Conservation (phyloP, 2,888 invertebrate genomes). For the Venusia cambrica region DNA sequence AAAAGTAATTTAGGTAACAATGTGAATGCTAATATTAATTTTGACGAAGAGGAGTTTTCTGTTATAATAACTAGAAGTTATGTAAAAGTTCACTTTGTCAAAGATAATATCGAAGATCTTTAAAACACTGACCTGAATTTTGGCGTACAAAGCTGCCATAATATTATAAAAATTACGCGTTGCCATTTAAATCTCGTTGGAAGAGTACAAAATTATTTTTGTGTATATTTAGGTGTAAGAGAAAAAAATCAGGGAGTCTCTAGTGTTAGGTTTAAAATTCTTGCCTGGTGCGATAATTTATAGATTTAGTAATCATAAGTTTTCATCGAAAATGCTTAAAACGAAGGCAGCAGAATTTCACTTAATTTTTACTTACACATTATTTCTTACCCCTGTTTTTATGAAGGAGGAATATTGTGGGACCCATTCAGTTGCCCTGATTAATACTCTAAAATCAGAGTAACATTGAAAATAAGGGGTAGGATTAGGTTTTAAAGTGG, state of each 20-base stretch:
- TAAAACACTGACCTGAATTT: constrained; percentile 26
- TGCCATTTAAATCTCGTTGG: constrained; percentile 76
- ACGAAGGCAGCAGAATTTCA: constrained; percentile 33
- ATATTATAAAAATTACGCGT: constrained; percentile 51
- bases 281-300: constrained; percentile 69
- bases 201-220: constrained; percentile 81
- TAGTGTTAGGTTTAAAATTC: constrained; percentile 70
- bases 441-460: no score
- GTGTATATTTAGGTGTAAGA: constrained; percentile 76
- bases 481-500: constrained; percentile 50
- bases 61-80: constrained; percentile 19
- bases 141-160: constrained; percentile 72
- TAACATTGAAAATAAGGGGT: no score
- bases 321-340: constrained; percentile 43
- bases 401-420: no score
- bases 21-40: constrained; percentile 14
- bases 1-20: constrained; percentile 11
- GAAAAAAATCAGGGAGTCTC: constrained; percentile 78
- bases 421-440: no score
- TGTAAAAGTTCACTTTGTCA: constrained; percentile 25
- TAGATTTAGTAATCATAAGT: constrained; percentile 43
- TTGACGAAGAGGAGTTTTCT: constrained; percentile 14
- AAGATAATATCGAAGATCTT: constrained; percentile 23
- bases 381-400: no score
- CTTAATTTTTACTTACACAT: constrained; percentile 27